phyloP scores from a whole-genome alignment of 2,797 vertebrate genomes.

The Echeneis naucrates region DNA sequence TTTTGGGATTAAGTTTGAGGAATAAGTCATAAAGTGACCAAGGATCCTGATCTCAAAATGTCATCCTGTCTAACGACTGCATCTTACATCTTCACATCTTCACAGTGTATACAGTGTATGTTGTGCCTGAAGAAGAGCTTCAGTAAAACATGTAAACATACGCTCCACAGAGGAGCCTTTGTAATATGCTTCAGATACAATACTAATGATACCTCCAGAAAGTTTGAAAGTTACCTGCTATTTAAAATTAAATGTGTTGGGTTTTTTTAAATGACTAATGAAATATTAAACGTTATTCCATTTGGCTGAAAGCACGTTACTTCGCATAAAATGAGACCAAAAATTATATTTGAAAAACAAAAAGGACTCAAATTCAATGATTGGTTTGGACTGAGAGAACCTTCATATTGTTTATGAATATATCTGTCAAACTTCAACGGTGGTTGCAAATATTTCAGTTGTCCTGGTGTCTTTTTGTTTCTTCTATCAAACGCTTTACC shows the following conservation, averaged over 20 bases:
- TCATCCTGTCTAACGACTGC: slow-evolving; percentile 28
- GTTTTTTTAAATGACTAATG: background rate
- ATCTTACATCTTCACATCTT: slow-evolving; percentile 28
- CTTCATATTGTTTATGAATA: slow-evolving; percentile 23
- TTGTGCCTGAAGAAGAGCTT: slow-evolving; percentile 25
- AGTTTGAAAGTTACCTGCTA: slow-evolving; percentile 4
- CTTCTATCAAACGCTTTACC: slow-evolving; percentile 47
- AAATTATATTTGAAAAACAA: slow-evolving; percentile 16
- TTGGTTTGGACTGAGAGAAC: slow-evolving; percentile 16
- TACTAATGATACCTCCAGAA: slow-evolving; percentile 32
- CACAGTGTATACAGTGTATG: slow-evolving; percentile 19
- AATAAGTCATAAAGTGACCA: background rate
- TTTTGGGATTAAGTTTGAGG: background rate
- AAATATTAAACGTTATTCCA: slow-evolving; percentile 29
- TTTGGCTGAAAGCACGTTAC: slow-evolving; percentile 50
- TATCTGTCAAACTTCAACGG: slow-evolving; percentile 33
- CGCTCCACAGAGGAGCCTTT: background rate
- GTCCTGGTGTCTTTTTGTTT: slow-evolving; percentile 11
- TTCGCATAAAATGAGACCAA: slow-evolving; percentile 60
- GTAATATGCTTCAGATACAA: slow-evolving; percentile 4
- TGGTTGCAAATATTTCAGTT: slow-evolving; percentile 19
- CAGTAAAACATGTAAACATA: slow-evolving; percentile 1
- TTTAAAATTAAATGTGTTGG: background rate
- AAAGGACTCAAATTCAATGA: slow-evolving; percentile 35
- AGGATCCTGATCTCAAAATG: slow-evolving; percentile 20